Percentiles rank a stretch among this genome's conserved stretches.
These are phyloP conservation scores for Euclidia mi DNA, from an alignment of 2,888 invertebrate genomes.

Conservation along the genomic window DNA sequence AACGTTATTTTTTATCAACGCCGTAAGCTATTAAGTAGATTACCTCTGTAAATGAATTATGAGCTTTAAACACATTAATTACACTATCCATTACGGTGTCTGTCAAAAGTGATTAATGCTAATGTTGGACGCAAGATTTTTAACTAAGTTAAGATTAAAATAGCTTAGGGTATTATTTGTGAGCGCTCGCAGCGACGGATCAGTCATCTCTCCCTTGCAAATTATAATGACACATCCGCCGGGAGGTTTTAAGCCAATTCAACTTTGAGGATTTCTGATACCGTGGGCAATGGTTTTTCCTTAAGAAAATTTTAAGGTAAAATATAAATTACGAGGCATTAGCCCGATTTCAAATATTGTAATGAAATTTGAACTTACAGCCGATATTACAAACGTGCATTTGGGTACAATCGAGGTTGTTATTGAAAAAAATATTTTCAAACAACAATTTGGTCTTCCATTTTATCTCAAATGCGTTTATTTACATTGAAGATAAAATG, in stretches of 20 bases:
- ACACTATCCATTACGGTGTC: conserved; percentile 85
- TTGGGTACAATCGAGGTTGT: too few species aligned
- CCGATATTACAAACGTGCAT: background rate
- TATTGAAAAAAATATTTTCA: too few species aligned
- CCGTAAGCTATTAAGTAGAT: conserved; percentile 19
- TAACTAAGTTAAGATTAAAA: conserved; percentile 90
- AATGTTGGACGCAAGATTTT: conserved; percentile 89
- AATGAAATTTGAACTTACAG: conserved; percentile 22
- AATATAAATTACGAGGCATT: conserved; percentile 49
- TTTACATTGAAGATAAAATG: too few species aligned
- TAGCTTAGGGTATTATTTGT: conserved; percentile 87
- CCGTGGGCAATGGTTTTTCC: conserved; percentile 67
- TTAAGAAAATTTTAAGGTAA: conserved; percentile 63
- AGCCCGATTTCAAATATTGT: conserved; percentile 24
- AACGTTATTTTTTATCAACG: background rate
- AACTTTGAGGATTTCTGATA: conserved; percentile 80
- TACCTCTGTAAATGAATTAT: conserved; percentile 50
- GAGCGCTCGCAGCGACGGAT: conserved; percentile 81
- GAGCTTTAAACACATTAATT: conserved; percentile 70
- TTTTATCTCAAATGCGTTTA: too few species aligned
- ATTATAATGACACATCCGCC: conserved; percentile 89
- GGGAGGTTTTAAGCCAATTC: conserved; percentile 88
- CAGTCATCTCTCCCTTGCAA: conserved; percentile 87
- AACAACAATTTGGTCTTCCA: too few species aligned
- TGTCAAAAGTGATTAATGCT: conserved; percentile 89